A percentile compares a stretch with the other conserved stretches of the same genome.
These are phyloP conservation scores for Hipposideros armiger DNA, from an alignment of 2,113 vertebrate genomes.

Conservation along the genomic window DNA sequence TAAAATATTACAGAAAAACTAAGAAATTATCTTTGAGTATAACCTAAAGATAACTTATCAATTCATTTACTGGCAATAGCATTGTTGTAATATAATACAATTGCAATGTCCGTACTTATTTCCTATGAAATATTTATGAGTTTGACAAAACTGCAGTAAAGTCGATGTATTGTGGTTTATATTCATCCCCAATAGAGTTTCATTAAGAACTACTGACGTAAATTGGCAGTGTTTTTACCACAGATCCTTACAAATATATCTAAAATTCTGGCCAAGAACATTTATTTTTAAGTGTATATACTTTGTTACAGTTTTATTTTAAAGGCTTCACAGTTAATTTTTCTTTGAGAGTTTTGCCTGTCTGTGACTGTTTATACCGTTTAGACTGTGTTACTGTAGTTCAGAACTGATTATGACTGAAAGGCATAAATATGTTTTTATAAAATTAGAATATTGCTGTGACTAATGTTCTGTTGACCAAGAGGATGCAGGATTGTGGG, in stretches of 20 bases:
- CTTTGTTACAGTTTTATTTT: slow-evolving; percentile 65
- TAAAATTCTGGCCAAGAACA: slow-evolving; percentile 52
- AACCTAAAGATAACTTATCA: slow-evolving; percentile 89
- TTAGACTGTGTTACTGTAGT: background rate
- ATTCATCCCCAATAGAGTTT: slow-evolving; percentile 82
- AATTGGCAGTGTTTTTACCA: slow-evolving; percentile 68
- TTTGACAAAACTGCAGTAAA: slow-evolving; percentile 88
- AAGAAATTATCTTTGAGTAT: slow-evolving; percentile 82
- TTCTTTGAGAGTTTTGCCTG: slow-evolving; percentile 55
- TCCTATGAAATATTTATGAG: slow-evolving; percentile 91
- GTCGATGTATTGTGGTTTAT: slow-evolving; percentile 89
- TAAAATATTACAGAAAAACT: slow-evolving; percentile 52
- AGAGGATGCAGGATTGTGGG: background rate
- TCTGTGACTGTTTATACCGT: background rate
- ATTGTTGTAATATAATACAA: slow-evolving; percentile 87
- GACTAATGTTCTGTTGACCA: background rate
- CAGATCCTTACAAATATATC: slow-evolving; percentile 71
- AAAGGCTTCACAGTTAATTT: slow-evolving; percentile 59
- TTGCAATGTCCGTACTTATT: slow-evolving; percentile 86
- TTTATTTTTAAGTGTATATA: slow-evolving; percentile 67
- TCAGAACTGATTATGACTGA: background rate
- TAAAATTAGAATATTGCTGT: background rate
- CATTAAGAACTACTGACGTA: slow-evolving; percentile 80
- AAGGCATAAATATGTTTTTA: slow-evolving; percentile 10
- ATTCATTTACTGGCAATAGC: slow-evolving; percentile 90